Evolutionary conservation across 2,888 invertebrate species (phyloP), one percentile per base, ranked within the genome.

Genomic region (Troilus luridus): DNA sequence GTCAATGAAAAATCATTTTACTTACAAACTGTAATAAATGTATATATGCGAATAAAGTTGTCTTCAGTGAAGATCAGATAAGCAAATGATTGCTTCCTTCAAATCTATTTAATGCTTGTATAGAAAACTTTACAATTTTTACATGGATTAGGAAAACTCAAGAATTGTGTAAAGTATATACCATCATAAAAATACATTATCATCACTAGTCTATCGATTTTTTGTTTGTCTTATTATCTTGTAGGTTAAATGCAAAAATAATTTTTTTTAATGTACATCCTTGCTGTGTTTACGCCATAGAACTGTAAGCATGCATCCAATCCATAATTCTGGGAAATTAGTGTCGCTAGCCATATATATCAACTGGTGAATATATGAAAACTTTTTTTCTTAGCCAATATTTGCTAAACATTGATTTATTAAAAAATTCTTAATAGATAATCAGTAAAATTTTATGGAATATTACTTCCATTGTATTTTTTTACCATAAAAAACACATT

Each of bases 31-130:
- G 90, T 90, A 90, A 90, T 60, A 85, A 90, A 19, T 90, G 81
- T 90, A 88, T 41, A 90, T 90, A 90, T 90, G 27, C 14, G 67
- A 90, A 90, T 90, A 60, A 90, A 90, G 77, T 90, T 90, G 59
- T 90, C 90, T 90, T 90, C 88, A 81, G 54, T 90, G 89, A 89
- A 89, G 89, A 89, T 89, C 27, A 67, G 89, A 89, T n/a, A 89
- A 72, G 89, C 89, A 67, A 56, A 72, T 54, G 41, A 72, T 89
- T 89, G 89, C 89, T 89, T 89, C 89, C 89, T 89, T 89, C 21
- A 89, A 89, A 89, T 85, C 54, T 85, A 85, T 85, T 0, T 56
- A 85, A 85, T 85, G 81, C 81, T 85, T 85, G 81, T 85, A 85
- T 85, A 85, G 81, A 85, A 85, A 85, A 85, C 56, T 8, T 77